Percentiles rank a stretch among this genome's conserved stretches.
Conservation (phyloP, 1,140 invertebrate species). For the Leptopilina boulardi region DNA sequence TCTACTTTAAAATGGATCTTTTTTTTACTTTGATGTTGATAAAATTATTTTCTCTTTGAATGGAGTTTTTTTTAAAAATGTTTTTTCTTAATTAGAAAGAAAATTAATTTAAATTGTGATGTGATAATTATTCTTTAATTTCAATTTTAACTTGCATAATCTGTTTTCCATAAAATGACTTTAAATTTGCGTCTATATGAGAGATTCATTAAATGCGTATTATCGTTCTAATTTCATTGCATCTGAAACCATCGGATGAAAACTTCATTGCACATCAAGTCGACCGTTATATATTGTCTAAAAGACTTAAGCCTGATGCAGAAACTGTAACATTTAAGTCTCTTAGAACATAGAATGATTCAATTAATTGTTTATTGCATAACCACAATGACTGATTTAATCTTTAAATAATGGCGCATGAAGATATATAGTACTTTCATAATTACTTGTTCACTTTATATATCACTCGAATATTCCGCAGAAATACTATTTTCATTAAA, state of each 20-base stretch:
- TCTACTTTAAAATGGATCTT: too few species aligned
- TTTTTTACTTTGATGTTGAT: too few species aligned
- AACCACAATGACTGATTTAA: neutral
- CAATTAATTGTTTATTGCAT: neutral
- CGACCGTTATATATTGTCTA: constrained; percentile 3
- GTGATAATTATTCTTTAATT: neutral
- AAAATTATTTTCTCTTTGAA: too few species aligned
- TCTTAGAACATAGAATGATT: neutral
- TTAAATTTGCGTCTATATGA: neutral
- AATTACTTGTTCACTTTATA: too few species aligned
- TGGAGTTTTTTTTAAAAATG: too few species aligned
- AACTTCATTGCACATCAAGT: neutral
- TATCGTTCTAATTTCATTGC: constrained; percentile 25
- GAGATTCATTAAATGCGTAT: constrained; percentile 13
- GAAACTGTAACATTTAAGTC: constrained; percentile 17
- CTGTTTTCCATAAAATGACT: neutral
- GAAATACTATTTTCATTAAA: too few species aligned
- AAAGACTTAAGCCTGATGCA: constrained; percentile 14
- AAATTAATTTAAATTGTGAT: too few species aligned
- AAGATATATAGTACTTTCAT: neutral
- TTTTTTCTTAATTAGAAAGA: too few species aligned
- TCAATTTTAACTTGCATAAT: neutral
- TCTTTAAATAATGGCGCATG: constrained; percentile 9
- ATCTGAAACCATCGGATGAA: constrained; percentile 9
- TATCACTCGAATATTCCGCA: too few species aligned